phyloP scores from a whole-genome alignment of 2,113 vertebrate species.

The Naja naja region DNA sequence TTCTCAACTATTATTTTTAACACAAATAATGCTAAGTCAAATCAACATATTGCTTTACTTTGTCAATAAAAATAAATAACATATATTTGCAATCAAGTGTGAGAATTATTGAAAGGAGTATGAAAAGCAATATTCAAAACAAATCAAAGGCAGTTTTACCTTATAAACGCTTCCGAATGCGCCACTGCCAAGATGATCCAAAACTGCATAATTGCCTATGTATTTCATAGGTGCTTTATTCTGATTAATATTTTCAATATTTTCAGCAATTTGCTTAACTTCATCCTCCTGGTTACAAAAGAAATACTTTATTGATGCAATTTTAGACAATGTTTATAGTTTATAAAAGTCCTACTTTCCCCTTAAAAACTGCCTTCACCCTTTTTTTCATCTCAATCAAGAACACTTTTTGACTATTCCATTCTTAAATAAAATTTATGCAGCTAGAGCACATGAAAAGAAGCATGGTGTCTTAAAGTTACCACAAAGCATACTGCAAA shows the following conservation, averaged over 20 bases:
- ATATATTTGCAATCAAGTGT: not conserved
- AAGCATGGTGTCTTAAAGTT: not conserved
- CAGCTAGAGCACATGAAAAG: not conserved
- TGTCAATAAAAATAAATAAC: not conserved
- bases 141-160: constrained; percentile 63
- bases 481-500: not conserved
- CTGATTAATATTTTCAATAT: constrained; percentile 81
- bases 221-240: constrained; percentile 81
- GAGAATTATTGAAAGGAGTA: not conserved
- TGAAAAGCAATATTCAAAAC: not conserved
- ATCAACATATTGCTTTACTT: not conserved
- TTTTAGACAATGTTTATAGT: not conserved
- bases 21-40: not conserved
- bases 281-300: constrained; percentile 75
- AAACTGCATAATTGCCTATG: constrained; percentile 80
- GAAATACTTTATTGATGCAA: constrained; percentile 9
- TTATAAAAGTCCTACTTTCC: not conserved
- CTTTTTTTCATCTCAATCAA: not conserved
- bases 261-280: constrained; percentile 77
- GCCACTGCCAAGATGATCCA: constrained; percentile 87
- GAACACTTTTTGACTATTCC: not conserved
- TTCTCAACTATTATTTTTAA: constrained; percentile 3
- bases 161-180: constrained; percentile 90
- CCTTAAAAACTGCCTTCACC: not conserved
- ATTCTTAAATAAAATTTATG: not conserved